Evolutionary conservation across 2,888 invertebrate genomes (phyloP).

Genomic region (Syrista parreyssii): DNA sequence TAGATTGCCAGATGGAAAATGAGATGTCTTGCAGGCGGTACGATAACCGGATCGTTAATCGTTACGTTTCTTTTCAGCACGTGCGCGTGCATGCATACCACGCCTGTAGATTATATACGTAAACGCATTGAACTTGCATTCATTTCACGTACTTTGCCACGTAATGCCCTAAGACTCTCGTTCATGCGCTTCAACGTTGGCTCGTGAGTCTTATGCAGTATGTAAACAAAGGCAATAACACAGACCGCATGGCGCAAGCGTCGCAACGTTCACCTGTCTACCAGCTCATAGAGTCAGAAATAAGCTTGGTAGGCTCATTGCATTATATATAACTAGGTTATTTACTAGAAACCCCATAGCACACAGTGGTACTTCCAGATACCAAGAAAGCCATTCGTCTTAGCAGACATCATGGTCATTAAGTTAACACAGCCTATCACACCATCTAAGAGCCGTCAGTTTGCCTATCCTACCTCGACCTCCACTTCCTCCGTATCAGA

Average conservation of each 20-base stretch:
- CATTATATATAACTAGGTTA: conserved; percentile 8
- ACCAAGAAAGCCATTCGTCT: conserved; percentile 36
- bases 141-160: background rate
- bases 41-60: background rate
- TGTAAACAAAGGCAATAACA: background rate
- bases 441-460: conserved; percentile 24
- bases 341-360: conserved; percentile 23
- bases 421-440: conserved; percentile 40
- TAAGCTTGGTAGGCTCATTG: background rate
- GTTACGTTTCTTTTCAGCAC: background rate
- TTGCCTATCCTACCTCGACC: conserved; percentile 6
- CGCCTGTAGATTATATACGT: background rate
- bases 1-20: background rate
- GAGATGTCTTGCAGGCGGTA: background rate
- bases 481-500: background rate
- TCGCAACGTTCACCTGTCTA: background rate
- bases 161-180: background rate
- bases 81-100: background rate
- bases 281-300: background rate
- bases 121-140: background rate
- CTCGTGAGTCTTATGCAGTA: background rate
- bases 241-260: background rate
- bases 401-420: conserved; percentile 37
- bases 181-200: background rate
- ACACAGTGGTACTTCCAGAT: conserved; percentile 5